Evolutionary conservation across 2,113 vertebrate genomes (phyloP).

Genomic region (Struthidea cinerea): DNA sequence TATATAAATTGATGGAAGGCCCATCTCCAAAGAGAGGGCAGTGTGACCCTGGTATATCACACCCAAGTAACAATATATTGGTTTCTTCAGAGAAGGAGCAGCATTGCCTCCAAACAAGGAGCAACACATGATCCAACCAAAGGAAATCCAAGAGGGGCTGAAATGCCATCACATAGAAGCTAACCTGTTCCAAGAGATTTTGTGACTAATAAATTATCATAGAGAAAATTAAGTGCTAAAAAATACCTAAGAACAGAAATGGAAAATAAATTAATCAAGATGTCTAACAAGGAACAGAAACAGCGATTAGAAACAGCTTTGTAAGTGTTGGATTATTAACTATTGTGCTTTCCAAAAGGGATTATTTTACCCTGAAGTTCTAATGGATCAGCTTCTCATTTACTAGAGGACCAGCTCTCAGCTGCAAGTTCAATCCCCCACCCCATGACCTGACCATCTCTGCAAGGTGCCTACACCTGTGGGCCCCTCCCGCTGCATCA

Average conservation of each 20-base stretch:
- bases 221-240: neutral
- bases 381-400: neutral
- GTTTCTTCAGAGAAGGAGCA: neutral
- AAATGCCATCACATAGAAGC: neutral
- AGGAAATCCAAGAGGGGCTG: neutral
- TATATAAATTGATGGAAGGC: neutral
- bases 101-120: neutral
- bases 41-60: neutral
- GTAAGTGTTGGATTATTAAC: slow-evolving; percentile 7
- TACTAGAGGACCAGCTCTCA: neutral
- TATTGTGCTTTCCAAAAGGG: neutral
- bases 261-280: neutral
- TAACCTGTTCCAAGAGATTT: neutral
- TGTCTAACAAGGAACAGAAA: neutral
- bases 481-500: neutral
- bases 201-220: neutral
- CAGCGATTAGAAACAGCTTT: neutral
- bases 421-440: neutral
- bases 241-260: neutral
- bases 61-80: neutral
- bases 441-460: neutral
- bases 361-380: neutral
- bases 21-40: neutral
- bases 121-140: neutral
- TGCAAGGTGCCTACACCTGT: rapidly evolving